Conservation (phyloP, 1,140 invertebrate species). For the Platyscapa corneri region DNA sequence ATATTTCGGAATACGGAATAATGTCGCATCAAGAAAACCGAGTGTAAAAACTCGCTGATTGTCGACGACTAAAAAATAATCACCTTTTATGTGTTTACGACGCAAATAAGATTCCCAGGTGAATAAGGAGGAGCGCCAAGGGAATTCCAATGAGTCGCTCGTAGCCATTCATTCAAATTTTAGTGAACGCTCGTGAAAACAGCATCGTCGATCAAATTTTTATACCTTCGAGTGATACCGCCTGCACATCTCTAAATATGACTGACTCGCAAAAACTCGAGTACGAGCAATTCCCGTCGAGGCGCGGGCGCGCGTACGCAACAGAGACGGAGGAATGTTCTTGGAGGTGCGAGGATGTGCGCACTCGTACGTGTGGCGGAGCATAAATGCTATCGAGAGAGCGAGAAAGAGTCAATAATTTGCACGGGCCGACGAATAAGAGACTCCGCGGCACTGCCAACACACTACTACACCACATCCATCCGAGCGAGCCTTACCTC, state of each 20-base stretch:
- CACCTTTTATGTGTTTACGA: neutral
- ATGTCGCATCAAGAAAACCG: too few species aligned
- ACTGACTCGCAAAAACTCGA: neutral
- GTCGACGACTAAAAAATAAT: neutral
- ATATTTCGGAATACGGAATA: too few species aligned
- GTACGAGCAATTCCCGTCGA: neutral
- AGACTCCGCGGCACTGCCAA: neutral
- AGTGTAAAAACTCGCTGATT: neutral
- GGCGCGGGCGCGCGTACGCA: neutral
- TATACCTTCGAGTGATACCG: neutral
- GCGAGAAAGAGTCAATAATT: slow-evolving; percentile 17
- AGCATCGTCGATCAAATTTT: neutral
- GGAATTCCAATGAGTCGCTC: neutral
- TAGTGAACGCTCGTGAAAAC: neutral
- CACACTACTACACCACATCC: slow-evolving; percentile 5
- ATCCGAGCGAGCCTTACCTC: neutral
- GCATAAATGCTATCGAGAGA: neutral
- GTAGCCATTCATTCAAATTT: neutral
- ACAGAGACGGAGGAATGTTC: neutral
- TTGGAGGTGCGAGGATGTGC: neutral
- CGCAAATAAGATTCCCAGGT: neutral
- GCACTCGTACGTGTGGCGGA: neutral
- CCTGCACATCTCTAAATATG: neutral
- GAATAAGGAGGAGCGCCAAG: neutral
- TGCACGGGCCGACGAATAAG: neutral